Percentiles rank a stretch among this genome's conserved stretches.
These are phyloP conservation scores for Malurus leucopterus DNA, from an alignment of 2,797 vertebrate species.

Conservation along the genomic window DNA sequence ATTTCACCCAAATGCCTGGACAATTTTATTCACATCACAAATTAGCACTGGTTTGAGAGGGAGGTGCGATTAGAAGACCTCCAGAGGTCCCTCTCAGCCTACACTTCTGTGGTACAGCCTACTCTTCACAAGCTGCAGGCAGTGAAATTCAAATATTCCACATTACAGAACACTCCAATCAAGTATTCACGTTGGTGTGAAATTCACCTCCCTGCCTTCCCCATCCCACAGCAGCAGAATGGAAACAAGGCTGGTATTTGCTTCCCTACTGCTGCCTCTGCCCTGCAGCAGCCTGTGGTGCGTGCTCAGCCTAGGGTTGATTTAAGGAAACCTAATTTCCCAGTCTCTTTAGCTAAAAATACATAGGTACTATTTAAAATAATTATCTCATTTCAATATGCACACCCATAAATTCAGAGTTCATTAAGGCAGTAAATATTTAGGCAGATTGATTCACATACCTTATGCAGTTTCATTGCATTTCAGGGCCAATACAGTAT, in stretches of 20 bases:
- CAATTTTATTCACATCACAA: background rate
- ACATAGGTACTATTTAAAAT: conserved; percentile 16
- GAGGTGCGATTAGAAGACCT: background rate
- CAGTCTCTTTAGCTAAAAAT: background rate
- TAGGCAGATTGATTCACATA: background rate
- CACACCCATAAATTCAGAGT: conserved; percentile 16
- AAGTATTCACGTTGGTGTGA: background rate
- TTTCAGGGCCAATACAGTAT: background rate
- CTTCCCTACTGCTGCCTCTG: background rate
- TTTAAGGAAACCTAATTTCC: background rate
- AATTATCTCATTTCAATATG: conserved; percentile 29
- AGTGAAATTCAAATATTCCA: background rate
- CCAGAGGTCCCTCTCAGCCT: conserved; percentile 1
- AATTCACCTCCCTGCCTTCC: background rate
- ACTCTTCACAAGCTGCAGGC: background rate
- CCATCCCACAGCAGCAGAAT: background rate
- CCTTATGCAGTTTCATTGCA: background rate
- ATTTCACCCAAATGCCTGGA: background rate
- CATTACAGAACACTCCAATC: background rate
- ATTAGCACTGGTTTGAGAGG: background rate
- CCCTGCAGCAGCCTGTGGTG: background rate
- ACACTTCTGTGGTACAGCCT: background rate
- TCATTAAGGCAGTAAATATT: conserved; percentile 22
- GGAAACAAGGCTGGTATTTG: background rate
- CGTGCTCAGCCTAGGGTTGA: background rate